Conservation (phyloP, 2,888 invertebrate species). For the Pachydiplax longipennis region DNA sequence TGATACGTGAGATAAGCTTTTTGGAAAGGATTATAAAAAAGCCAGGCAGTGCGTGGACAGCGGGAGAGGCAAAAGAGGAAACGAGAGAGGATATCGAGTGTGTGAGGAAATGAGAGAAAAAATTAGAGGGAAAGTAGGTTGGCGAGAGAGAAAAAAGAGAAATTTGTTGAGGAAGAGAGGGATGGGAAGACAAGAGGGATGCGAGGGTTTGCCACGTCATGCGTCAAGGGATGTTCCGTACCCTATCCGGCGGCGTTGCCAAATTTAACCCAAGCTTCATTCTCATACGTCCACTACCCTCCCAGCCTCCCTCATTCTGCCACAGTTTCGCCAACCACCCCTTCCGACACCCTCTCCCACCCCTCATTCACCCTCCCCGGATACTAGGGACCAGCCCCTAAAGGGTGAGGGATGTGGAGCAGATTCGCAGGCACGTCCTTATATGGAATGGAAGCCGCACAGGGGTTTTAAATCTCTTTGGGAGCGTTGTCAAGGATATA, state of each 20-base stretch:
- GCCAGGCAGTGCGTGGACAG: not conserved
- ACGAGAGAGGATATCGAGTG: not conserved
- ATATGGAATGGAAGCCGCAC: not conserved
- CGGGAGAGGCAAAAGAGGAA: not conserved
- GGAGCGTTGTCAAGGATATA: not conserved
- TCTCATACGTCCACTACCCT: not conserved
- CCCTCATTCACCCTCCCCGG: not conserved
- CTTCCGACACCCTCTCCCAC: not conserved
- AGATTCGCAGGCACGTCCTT: not conserved
- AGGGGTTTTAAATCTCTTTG: not conserved
- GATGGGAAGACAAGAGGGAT: not conserved
- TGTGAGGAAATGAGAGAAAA: not conserved
- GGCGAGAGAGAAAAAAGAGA: not conserved
- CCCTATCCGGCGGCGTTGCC: conserved; percentile 16
- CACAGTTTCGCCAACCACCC: conserved; percentile 8
- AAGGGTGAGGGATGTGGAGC: conserved; percentile 18
- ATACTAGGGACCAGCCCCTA: not conserved
- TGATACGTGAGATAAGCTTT: not conserved
- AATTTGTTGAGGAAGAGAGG: not conserved
- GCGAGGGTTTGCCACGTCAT: conserved; percentile 34
- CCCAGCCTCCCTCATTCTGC: not conserved
- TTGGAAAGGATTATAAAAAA: not conserved
- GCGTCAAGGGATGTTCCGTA: conserved; percentile 30
- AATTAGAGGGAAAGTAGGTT: not conserved
- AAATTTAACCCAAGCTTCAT: not conserved